Conservation (phyloP, 1,140 invertebrate genomes). For the Portunus trituberculatus region DNA sequence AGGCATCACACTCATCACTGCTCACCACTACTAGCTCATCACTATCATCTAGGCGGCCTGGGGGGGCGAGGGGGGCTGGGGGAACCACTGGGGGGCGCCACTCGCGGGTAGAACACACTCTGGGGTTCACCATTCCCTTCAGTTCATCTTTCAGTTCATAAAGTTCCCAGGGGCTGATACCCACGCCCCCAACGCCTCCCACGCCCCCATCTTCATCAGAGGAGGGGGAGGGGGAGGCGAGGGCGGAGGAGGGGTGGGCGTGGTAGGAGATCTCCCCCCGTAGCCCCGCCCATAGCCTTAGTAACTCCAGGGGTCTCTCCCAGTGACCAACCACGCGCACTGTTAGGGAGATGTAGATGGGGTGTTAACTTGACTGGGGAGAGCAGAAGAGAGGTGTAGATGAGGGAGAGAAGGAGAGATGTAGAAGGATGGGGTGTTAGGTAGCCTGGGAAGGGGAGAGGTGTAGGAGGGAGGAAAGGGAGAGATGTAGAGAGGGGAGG, state of each 20-base stretch:
- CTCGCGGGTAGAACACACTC: too few relatives aligned
- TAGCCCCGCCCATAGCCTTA: conserved; percentile 66
- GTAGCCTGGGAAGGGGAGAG: too few relatives aligned
- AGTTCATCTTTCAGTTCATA: conserved; percentile 74
- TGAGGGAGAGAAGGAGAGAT: too few relatives aligned
- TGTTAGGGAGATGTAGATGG: background rate
- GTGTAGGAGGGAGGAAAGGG: too few relatives aligned
- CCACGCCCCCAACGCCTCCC: background rate
- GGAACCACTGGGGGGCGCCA: background rate
- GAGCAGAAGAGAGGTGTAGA: too few relatives aligned
- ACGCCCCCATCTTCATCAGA: background rate
- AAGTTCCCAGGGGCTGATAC: conserved; percentile 69
- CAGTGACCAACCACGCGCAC: conserved; percentile 69
- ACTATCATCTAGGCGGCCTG: conserved; percentile 61
- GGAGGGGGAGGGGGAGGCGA: conserved; percentile 45
- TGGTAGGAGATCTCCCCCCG: conserved; percentile 69
- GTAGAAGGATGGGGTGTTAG: too few relatives aligned
- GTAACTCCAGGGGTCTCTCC: conserved; percentile 69
- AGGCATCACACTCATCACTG: conserved; percentile 65
- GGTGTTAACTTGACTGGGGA: too few relatives aligned
- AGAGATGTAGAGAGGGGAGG: too few relatives aligned
- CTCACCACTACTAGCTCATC: conserved; percentile 59
- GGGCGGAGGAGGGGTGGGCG: conserved; percentile 46
- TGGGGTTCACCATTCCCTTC: conserved; percentile 37
- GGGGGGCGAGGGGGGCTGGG: background rate